A percentile compares a stretch with the other conserved stretches of the same genome.
phyloP scores from a whole-genome alignment of 2,888 invertebrate species.

The Adineta ricciae region DNA sequence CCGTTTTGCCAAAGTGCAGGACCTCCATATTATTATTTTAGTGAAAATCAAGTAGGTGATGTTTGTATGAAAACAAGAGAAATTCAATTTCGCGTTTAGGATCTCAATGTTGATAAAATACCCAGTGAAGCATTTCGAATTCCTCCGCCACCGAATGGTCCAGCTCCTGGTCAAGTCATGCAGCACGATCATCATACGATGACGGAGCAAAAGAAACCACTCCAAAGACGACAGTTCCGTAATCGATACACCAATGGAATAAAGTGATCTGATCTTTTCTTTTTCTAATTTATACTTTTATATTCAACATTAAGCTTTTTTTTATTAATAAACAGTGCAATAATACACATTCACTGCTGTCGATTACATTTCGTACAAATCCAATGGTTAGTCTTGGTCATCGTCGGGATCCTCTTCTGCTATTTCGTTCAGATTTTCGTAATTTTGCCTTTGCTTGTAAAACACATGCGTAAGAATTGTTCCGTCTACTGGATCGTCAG shows the following conservation, averaged over 20 bases:
- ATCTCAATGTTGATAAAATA: slow-evolving; percentile 1
- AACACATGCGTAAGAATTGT: neutral
- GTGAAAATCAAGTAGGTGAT: neutral
- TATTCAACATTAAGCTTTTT: too few species aligned
- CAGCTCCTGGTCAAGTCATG: neutral
- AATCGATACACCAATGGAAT: neutral
- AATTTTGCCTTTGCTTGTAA: neutral
- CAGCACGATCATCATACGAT: neutral
- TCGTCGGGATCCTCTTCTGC: neutral
- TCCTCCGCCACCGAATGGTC: slow-evolving; percentile 7
- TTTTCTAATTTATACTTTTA: too few species aligned
- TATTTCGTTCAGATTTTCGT: neutral
- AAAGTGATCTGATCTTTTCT: too few species aligned
- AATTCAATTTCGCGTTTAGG: neutral
- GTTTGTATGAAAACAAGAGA: too few species aligned
- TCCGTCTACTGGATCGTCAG: neutral
- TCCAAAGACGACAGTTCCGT: neutral
- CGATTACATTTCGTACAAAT: too few species aligned
- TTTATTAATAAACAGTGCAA: too few species aligned
- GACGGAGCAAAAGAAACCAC: neutral
- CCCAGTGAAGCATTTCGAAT: neutral
- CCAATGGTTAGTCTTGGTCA: neutral
- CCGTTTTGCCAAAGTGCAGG: slow-evolving; percentile 33
- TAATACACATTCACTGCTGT: too few species aligned
- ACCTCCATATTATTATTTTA: slow-evolving; percentile 31